Evolutionary conservation across 2,888 invertebrate species (phyloP).

Genomic region (Andrena minutula): DNA sequence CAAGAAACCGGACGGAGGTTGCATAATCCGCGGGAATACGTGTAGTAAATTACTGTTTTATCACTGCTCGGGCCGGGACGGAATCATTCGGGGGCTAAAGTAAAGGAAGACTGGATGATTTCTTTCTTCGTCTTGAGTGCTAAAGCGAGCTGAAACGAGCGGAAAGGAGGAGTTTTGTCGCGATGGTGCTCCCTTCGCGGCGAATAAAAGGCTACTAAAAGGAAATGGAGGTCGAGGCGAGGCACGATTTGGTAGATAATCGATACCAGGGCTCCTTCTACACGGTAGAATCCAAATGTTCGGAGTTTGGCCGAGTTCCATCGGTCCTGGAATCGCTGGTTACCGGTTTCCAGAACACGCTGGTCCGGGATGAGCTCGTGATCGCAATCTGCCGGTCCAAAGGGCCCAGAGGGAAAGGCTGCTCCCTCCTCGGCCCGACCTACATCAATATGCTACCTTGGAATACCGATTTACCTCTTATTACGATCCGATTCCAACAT

Average conservation of each 20-base stretch:
- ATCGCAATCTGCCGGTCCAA: constrained; percentile 60
- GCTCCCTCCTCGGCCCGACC: constrained; percentile 54
- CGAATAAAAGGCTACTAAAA: neutral
- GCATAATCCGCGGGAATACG: constrained; percentile 27
- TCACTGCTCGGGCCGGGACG: neutral
- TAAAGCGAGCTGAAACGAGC: neutral
- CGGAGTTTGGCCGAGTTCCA: constrained; percentile 69
- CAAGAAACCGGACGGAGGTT: constrained; percentile 23
- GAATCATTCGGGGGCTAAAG: constrained; percentile 9
- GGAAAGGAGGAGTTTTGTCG: constrained; percentile 7
- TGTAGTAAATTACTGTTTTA: constrained; percentile 42
- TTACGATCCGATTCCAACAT: constrained; percentile 22
- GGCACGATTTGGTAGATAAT: constrained; percentile 45
- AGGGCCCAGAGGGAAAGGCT: constrained; percentile 42
- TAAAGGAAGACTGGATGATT: constrained; percentile 21
- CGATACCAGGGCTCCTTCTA: constrained; percentile 45
- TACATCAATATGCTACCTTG: constrained; percentile 61
- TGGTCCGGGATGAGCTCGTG: constrained; percentile 46
- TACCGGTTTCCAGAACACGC: constrained; percentile 54
- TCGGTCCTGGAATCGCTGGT: constrained; percentile 49
- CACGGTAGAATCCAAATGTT: constrained; percentile 58
- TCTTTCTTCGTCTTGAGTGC: neutral
- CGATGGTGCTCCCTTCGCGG: neutral
- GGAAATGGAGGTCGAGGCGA: constrained; percentile 26
- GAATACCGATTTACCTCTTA: constrained; percentile 20